Evolutionary conservation across 2,113 vertebrate genomes (phyloP).

Genomic region (Ibidorhyncha struthersii): DNA sequence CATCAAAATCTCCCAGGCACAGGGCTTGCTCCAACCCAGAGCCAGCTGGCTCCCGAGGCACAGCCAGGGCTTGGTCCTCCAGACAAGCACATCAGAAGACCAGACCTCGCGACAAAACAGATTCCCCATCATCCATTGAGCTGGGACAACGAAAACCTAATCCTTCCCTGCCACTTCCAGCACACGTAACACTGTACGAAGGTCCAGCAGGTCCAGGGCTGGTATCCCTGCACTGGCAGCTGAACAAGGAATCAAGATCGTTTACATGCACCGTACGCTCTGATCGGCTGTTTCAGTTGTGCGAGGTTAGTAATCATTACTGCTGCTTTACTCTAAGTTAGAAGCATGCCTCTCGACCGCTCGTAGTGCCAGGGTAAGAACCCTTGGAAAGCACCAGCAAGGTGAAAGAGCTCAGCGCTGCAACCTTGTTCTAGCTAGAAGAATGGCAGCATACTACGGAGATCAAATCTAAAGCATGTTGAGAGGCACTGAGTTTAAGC

Average conservation of each 20-base stretch:
- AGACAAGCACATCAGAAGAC: neutral
- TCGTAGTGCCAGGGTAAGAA: neutral
- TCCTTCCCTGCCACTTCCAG: neutral
- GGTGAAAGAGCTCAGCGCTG: slow-evolving; percentile 3
- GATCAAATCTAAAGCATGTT: neutral
- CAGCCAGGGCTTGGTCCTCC: neutral
- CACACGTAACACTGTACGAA: neutral
- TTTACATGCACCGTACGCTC: slow-evolving; percentile 59
- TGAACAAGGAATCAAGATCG: neutral
- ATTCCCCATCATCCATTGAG: neutral
- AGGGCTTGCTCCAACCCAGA: neutral
- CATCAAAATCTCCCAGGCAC: neutral
- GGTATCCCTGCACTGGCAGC: neutral
- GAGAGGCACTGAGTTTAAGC: neutral
- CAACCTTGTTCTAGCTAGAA: neutral
- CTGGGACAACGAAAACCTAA: neutral
- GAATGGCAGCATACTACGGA: neutral
- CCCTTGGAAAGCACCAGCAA: slow-evolving; percentile 51
- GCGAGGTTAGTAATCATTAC: slow-evolving; percentile 68
- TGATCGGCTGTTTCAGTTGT: neutral
- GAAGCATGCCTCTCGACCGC: slow-evolving; percentile 63
- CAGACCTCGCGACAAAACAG: neutral
- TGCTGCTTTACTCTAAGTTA: slow-evolving; percentile 71
- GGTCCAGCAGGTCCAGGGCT: neutral
- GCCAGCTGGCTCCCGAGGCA: accelerated